Evolutionary conservation across 2,888 invertebrate genomes (phyloP).

Genomic region (Andrena chrysosceles): DNA sequence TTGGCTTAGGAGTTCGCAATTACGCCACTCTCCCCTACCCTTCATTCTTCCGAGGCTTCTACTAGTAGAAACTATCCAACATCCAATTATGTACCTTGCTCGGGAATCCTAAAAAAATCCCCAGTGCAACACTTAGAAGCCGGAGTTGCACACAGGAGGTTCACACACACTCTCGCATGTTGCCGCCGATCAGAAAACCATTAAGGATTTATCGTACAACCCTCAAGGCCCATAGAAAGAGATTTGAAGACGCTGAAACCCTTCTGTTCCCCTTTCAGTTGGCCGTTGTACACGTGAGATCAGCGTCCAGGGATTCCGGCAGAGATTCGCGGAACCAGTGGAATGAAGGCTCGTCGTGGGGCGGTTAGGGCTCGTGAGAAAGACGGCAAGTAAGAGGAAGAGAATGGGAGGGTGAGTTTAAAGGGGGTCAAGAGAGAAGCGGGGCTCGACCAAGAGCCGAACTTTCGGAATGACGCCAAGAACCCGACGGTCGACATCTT

Average conservation of each 20-base stretch:
- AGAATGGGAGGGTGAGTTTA: slow-evolving; percentile 16
- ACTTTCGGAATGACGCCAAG: slow-evolving; percentile 63
- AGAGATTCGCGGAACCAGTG: slow-evolving; percentile 66
- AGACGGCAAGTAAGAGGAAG: not conserved
- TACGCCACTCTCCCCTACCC: no score
- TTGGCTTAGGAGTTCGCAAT: no score
- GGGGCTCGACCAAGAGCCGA: slow-evolving; percentile 52
- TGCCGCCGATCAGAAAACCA: slow-evolving; percentile 10
- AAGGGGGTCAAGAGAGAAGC: slow-evolving; percentile 50
- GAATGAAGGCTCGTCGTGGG: slow-evolving; percentile 28
- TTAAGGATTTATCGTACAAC: slow-evolving; percentile 45
- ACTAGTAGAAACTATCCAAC: no score
- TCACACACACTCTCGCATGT: not conserved
- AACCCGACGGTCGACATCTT: slow-evolving; percentile 61
- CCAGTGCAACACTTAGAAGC: not conserved
- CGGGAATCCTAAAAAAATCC: not conserved
- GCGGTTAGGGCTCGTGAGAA: slow-evolving; percentile 9
- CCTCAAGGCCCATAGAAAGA: slow-evolving; percentile 32
- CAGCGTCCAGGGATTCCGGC: slow-evolving; percentile 71
- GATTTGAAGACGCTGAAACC: slow-evolving; percentile 60
- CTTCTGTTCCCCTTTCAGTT: slow-evolving; percentile 64
- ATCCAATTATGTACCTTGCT: no score
- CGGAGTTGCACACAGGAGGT: not conserved
- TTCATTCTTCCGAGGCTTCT: no score
- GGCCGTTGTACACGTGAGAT: slow-evolving; percentile 68